Base-by-base conservation (phyloP, 2,888 invertebrate genomes). In the Perdita meconis region DNA sequence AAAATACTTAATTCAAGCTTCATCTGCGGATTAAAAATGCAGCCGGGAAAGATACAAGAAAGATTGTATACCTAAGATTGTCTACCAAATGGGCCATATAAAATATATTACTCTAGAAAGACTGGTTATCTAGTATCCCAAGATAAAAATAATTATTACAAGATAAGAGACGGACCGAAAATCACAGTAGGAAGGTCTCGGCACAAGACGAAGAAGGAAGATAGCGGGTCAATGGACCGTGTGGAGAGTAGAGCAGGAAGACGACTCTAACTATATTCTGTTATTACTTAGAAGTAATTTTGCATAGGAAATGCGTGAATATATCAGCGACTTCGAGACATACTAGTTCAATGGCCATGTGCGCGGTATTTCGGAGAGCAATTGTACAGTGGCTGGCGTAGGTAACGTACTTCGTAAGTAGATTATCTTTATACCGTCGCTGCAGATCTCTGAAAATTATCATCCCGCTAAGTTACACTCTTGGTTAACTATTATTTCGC, bases 361-460 rank as follows among this genome's bases (percentile, higher is more conserved):
- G 53, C 57, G 51, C 64, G 38, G 30, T 72, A 76, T 69, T 74
- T 70, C 60, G 34, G n/a, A 56, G 67, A 75, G 69, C 80, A 77
- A 76, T 80, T 74, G 60, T 51, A 6, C 61, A 36, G 47, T 22
- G 63, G 55, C 51, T 44, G 61, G 59, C 16, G 53, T 77, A 74
- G 57, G 67, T 57, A 66, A 57, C 65, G 56, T 51, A 78, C 55
- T 80, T 80, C 69, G 55, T 80, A 82, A 82, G 82, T 80, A 67
- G 83, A 82, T 83, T 80, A 82, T 68, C 80, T 78, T 82, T 80
- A 73, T 70, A 82, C 65, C 47, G 60, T n/a, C 60, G 34, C 42
- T 47, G 56, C 38, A 24, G 44, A 51, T 47, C 55, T 70, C 60
- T 24, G 30, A 56, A 77, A 83, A 80, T 82, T 65, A 80, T 78